A percentile compares a stretch with the other conserved stretches of the same genome.
phyloP scores from a whole-genome alignment of 2,113 vertebrate genomes.

The Strigops habroptila region DNA sequence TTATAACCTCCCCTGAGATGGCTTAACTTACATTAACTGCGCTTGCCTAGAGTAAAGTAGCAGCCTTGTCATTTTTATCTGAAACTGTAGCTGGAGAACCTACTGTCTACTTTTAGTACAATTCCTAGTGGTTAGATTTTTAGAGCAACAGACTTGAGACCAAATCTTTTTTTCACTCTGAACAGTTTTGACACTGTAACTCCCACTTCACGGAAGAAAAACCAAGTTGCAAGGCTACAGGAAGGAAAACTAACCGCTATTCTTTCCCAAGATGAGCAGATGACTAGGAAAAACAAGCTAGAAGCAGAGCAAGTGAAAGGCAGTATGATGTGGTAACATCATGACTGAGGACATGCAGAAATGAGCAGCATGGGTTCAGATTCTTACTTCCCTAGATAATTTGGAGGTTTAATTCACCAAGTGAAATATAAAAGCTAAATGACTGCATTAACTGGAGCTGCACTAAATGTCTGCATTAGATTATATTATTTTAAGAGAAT shows the following conservation, averaged over 20 bases:
- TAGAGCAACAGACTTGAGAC: background rate
- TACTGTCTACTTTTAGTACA: background rate
- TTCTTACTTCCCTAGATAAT: background rate
- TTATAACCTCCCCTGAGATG: background rate
- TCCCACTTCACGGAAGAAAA: background rate
- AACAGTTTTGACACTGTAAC: background rate
- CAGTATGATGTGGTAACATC: background rate
- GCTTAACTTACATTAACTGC: background rate
- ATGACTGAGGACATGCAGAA: background rate
- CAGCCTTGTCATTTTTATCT: background rate
- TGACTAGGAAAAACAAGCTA: background rate
- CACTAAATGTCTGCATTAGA: slow-evolving; percentile 26
- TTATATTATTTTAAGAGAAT: slow-evolving; percentile 6
- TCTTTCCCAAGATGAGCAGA: background rate
- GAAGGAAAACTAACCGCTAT: background rate
- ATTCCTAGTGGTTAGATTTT: background rate
- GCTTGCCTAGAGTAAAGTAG: background rate
- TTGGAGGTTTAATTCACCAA: background rate
- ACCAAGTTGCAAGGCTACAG: background rate
- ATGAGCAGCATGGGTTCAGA: background rate
- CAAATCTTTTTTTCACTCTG: background rate
- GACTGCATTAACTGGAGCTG: background rate
- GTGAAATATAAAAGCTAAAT: background rate
- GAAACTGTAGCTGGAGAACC: background rate
- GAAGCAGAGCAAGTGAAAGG: background rate